Evolutionary conservation across 2,113 vertebrate species (phyloP).

Genomic region (Himantopus leucocephalus): DNA sequence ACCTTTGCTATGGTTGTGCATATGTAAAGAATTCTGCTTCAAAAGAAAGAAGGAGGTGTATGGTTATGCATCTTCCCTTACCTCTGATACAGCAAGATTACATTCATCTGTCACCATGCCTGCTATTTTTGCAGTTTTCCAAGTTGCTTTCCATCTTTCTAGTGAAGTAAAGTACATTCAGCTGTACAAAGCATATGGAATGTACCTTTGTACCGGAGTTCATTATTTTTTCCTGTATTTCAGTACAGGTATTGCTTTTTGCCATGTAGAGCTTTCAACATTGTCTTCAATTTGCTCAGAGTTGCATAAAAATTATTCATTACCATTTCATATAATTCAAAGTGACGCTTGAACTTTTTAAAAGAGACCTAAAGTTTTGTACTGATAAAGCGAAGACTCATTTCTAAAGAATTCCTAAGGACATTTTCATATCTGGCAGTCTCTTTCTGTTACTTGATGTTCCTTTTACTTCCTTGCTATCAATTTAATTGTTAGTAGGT

Average conservation of each 20-base stretch:
- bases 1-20: neutral
- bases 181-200: neutral
- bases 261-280: neutral
- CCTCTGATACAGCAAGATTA: neutral
- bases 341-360: neutral
- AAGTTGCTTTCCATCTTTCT: neutral
- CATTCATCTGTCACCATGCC: neutral
- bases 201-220: neutral
- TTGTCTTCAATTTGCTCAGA: neutral
- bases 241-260: neutral
- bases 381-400: neutral
- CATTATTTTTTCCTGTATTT: neutral
- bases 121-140: neutral
- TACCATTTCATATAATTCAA: neutral
- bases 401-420: neutral
- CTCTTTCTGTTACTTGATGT: neutral
- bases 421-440: neutral
- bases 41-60: neutral
- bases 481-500: neutral
- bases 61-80: neutral
- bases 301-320: neutral
- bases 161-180: neutral
- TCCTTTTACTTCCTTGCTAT: neutral
- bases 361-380: neutral
- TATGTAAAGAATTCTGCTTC: neutral